phyloP scores from a whole-genome alignment of 2,113 vertebrate species.

The Empidonax traillii region DNA sequence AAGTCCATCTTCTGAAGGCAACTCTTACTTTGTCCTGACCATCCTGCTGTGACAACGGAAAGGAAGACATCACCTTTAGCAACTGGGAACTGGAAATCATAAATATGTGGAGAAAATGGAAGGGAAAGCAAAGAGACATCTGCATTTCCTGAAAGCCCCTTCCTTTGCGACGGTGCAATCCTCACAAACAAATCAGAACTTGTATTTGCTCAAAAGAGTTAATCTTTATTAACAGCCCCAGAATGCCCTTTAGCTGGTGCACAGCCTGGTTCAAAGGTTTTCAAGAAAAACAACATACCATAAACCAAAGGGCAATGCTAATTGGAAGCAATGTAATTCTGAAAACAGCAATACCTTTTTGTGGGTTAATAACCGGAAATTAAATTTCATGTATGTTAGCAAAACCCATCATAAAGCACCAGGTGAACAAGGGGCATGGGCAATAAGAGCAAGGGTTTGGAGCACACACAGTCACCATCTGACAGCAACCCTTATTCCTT shows the following conservation, averaged over 20 bases:
- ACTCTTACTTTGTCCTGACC: not conserved
- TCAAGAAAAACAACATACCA: slow-evolving; percentile 67
- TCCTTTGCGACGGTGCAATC: not conserved
- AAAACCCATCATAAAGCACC: slow-evolving; percentile 56
- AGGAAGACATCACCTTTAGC: not conserved
- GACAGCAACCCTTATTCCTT: not conserved
- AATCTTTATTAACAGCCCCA: slow-evolving; percentile 51
- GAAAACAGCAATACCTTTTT: slow-evolving; percentile 32
- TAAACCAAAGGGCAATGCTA: slow-evolving; percentile 83
- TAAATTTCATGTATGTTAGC: slow-evolving; percentile 47
- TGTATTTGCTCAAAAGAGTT: slow-evolving; percentile 34
- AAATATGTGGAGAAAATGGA: not conserved
- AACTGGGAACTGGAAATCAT: not conserved
- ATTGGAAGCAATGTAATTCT: slow-evolving; percentile 50
- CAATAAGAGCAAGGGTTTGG: slow-evolving; percentile 11
- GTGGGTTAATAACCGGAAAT: slow-evolving; percentile 71
- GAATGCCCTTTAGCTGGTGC: slow-evolving; percentile 49
- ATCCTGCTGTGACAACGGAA: not conserved
- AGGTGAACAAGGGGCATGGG: not conserved
- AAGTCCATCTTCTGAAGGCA: not conserved
- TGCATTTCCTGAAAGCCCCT: not conserved
- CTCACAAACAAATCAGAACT: not conserved
- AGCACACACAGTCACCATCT: not conserved
- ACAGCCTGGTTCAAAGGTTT: slow-evolving; percentile 75
- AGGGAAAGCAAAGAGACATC: not conserved